Evolutionary conservation across 2,888 invertebrate species (phyloP), one percentile per base, ranked within the genome.

Genomic region (Urechis unicinctus): DNA sequence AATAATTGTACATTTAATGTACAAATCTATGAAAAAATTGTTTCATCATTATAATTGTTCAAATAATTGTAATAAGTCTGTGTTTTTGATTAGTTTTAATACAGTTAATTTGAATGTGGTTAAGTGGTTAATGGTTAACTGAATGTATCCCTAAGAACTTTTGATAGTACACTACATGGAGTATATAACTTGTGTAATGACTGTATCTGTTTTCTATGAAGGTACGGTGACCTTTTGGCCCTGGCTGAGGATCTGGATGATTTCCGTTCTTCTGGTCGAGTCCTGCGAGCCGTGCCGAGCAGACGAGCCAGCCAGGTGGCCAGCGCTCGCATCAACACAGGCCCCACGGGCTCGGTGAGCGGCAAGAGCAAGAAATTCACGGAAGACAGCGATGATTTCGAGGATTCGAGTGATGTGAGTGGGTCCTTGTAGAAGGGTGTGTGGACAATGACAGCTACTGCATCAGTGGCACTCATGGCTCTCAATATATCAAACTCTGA

Each of bases 191-290:
- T n/a, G n/a, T n/a, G n/a, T n/a, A n/a, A n/a, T n/a, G n/a, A n/a
- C n/a, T n/a, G n/a, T n/a, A n/a, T n/a, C n/a, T n/a, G n/a, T n/a
- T 25, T 9, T 25, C 13, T 13, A 13, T 9, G 9, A 49, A 76
- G 76, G 58, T 76, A 89, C 79, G 87, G 88, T 74, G 91, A 92
- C 72, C 82, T 95, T 67, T 89, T 94, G 77, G 88, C 90, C 5
- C 81, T 95, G 66, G 89, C 91, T 30, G 93, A 91, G 78, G 91
- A 91, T 51, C 58, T 62, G 22, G 62, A 63, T n/a, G 64, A 64
- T 44, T 31, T 61, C 31, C 24, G 47, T 29, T 47, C 46, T 26
- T 52, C 56, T 2, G 61, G 62, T 2, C 53, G 64, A 3, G 64
- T 64, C 3, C 36, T 64, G 17, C 46, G 64, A 28, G 60, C 58